Evolutionary conservation across 2,797 vertebrate genomes (phyloP), one percentile per base, ranked within the genome.

Genomic region (Coracias cyanogaster): DNA sequence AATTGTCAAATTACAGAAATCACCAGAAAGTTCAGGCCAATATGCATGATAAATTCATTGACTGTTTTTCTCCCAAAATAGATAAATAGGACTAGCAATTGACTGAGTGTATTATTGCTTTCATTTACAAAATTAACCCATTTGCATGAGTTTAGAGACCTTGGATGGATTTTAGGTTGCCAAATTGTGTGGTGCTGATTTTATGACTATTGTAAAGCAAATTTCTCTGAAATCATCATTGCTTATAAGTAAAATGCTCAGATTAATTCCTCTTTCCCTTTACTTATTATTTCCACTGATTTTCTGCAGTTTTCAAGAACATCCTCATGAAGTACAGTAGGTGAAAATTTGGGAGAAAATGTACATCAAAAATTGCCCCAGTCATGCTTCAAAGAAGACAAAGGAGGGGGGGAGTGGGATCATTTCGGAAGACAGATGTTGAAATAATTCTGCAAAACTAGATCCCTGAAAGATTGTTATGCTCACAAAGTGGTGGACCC

Each of bases 1-100:
- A 97, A 51, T 93, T 94, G 64, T 93, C 94, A 92, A 90, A 69
- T 93, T 64, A 67, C 55, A 92, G 55, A 96, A 94, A 91, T 83
- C 78, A 91, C 70, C 82, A 88, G 74, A 73, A 78, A 62, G 19
- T 78, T 82, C 91, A 92, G 61, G 69, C 49, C 69, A 89, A 86
- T 76, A 93, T 89, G 51, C 66, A 81, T 86, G 74, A 90, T 79
- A 78, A 76, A 71, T 71, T 37, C 41, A 73, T 73, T 93, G 57
- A 66, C 58, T 79, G n/a, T 76, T 91, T 54, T 54, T 57, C 92
- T 81, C 58, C 28, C 77, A 82, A 91, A 74, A 58, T 37, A 92
- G n/a, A 29, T 88, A 91, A 95, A 84, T 73, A 77, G 83, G 22
- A 72, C 58, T 71, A 78, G 80, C 61, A 66, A 54, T 85, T 88